A percentile compares a stretch with the other conserved stretches of the same genome.
Evolutionary conservation across 2,888 invertebrate genomes (phyloP).

Genomic region (Agrilus cyanescens): DNA sequence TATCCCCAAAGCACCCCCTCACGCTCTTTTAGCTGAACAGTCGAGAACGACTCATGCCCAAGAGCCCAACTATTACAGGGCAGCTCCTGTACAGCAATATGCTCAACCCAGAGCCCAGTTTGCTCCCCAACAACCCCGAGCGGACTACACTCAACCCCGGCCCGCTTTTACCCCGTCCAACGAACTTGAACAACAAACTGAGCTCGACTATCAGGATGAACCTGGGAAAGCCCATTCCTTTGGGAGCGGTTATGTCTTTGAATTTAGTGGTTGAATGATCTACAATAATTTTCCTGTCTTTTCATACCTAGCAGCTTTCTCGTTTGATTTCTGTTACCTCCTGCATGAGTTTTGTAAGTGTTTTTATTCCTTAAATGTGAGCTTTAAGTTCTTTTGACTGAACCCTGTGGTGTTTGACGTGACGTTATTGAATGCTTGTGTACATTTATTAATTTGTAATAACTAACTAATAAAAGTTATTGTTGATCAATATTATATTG

Average conservation of each 20-base stretch:
- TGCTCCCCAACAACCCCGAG: slow-evolving; percentile 27
- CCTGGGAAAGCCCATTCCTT: slow-evolving; percentile 45
- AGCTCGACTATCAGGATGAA: slow-evolving; percentile 30
- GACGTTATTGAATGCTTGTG: too few species aligned
- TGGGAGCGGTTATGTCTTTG: slow-evolving; percentile 50
- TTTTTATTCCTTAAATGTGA: too few species aligned
- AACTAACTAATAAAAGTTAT: too few species aligned
- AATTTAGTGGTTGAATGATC: slow-evolving; percentile 41
- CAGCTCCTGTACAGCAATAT: slow-evolving; percentile 9
- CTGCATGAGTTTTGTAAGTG: too few species aligned
- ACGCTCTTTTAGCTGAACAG: slow-evolving; percentile 8
- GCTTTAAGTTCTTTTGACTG: too few species aligned
- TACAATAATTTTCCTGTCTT: too few species aligned
- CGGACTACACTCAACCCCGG: slow-evolving; percentile 2
- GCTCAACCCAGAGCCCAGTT: slow-evolving; percentile 10
- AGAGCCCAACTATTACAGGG: slow-evolving; percentile 10
- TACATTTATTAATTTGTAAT: too few species aligned
- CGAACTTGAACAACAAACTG: slow-evolving; percentile 13
- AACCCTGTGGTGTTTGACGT: too few species aligned
- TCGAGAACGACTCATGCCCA: slow-evolving; percentile 6
- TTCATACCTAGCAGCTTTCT: too few species aligned
- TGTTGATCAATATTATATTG: too few species aligned
- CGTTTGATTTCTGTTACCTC: too few species aligned
- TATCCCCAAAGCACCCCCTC: slow-evolving; percentile 28
- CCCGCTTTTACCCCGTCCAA: slow-evolving; percentile 7